Base-by-base conservation (phyloP, 2,888 invertebrate species). In the Athalia cordata region DNA sequence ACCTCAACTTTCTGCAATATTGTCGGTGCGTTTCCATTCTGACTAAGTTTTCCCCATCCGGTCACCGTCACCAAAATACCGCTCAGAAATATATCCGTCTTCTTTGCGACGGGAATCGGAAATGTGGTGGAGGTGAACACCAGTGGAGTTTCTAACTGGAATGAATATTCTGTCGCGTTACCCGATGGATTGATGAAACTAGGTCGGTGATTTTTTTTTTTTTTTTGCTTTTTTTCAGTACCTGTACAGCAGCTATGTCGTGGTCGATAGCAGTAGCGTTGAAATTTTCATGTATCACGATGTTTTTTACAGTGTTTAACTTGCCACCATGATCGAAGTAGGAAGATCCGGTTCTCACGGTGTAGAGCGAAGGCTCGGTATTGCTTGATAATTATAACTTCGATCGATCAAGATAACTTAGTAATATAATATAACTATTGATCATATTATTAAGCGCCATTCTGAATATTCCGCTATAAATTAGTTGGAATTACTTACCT, bases 241-340 rank as follows among this genome's bases (percentile, higher is more conserved):
- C 88, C 86, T 85, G 82, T 45, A 88, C 79, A 47, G 88, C 64
- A 4, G 87, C 85, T 49, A 89, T 85, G 78, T 90, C 90, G 77
- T 85, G 86, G 79, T 90, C 89, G 4, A 85, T 79, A 15, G 70
- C 81, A 11, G 66, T 65, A 0, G 78, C 59, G 11, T 83, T 81
- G 83, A 87, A 90, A 29, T 81, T 78, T 70, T 86, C 85, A 77
- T 89, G 89, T 15, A 80, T 52, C 15, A 85, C 79, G 29, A 85
- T 81, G 50, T 78, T 78, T 68, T 79, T 77, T 29, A 85, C 84
- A 49, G 80, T 66, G 65, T 84, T 74, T 11, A 81, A 80, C 82
- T 78, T 78, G 65, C 86, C 80, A 57, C 81, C 82, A 81, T 78
- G 83, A 80, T 81, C 84, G 80, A 72, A 15, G 59, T 66, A 76